phyloP scores from a whole-genome alignment of 2,113 vertebrate species.

The Oryzias woworae region DNA sequence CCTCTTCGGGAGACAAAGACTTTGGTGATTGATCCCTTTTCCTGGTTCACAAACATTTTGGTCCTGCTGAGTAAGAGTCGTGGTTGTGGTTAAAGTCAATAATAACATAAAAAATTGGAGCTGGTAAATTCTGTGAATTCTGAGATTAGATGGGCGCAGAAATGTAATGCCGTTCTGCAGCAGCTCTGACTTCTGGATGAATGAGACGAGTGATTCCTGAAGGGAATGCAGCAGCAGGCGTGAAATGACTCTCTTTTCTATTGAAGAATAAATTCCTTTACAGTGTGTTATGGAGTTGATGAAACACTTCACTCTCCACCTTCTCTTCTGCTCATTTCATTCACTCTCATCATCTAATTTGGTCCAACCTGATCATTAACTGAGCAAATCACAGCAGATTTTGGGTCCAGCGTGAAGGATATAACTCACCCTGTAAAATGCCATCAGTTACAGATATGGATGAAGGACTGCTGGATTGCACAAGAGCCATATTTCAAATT shows the following conservation, averaged over 20 bases:
- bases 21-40: neutral
- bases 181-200: slow-evolving; percentile 4
- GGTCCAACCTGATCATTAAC: neutral
- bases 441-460: no score
- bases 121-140: neutral
- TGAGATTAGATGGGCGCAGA: slow-evolving; percentile 2
- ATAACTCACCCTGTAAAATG: no score
- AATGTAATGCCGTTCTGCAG: neutral
- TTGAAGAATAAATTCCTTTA: neutral
- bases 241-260: slow-evolving; percentile 1
- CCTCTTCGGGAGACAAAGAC: neutral
- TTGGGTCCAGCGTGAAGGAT: no score
- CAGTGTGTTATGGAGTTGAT: neutral
- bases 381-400: no score
- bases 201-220: slow-evolving; percentile 9
- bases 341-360: neutral
- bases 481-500: no score
- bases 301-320: neutral
- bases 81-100: neutral
- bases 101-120: slow-evolving; percentile 1
- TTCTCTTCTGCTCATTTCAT: neutral
- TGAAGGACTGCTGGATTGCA: no score
- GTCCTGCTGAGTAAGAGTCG: neutral
- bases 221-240: neutral
- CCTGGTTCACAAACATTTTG: rapidly evolving